Evolutionary conservation across 2,888 invertebrate species (phyloP).

Genomic region (Aleiodes testaceus): DNA sequence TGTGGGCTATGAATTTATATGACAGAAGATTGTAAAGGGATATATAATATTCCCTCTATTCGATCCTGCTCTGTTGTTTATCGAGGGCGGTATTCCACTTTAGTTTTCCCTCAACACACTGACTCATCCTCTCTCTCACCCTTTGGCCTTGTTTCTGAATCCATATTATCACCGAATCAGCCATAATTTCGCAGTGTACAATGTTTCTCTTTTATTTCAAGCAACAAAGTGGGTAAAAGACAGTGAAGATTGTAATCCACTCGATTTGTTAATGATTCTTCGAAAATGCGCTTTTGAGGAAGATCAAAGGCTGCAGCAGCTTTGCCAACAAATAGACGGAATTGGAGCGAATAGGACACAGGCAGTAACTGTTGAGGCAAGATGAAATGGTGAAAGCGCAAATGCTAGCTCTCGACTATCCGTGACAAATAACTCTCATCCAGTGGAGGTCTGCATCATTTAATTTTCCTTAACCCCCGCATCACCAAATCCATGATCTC

Average conservation of each 20-base stretch:
- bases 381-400: slow-evolving; percentile 15
- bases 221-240: not conserved
- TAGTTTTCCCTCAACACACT: slow-evolving; percentile 44
- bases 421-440: slow-evolving; percentile 72
- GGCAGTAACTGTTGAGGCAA: slow-evolving; percentile 22
- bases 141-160: slow-evolving; percentile 41
- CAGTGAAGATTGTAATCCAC: slow-evolving; percentile 22
- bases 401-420: slow-evolving; percentile 49
- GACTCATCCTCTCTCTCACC: slow-evolving; percentile 46
- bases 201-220: too few relatives aligned
- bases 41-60: slow-evolving; percentile 51
- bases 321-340: not conserved
- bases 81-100: slow-evolving; percentile 20
- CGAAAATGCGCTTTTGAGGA: not conserved
- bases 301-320: slow-evolving; percentile 1
- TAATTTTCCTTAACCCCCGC: slow-evolving; percentile 70
- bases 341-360: slow-evolving; percentile 10
- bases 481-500: slow-evolving; percentile 70
- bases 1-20: slow-evolving; percentile 64
- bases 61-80: slow-evolving; percentile 60
- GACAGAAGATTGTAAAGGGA: slow-evolving; percentile 56
- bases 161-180: slow-evolving; percentile 51
- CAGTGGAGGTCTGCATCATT: slow-evolving; percentile 71
- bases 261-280: too few relatives aligned
- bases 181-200: too few relatives aligned